phyloP scores from a whole-genome alignment of 2,888 invertebrate species.

The Macrophya alboannulata region DNA sequence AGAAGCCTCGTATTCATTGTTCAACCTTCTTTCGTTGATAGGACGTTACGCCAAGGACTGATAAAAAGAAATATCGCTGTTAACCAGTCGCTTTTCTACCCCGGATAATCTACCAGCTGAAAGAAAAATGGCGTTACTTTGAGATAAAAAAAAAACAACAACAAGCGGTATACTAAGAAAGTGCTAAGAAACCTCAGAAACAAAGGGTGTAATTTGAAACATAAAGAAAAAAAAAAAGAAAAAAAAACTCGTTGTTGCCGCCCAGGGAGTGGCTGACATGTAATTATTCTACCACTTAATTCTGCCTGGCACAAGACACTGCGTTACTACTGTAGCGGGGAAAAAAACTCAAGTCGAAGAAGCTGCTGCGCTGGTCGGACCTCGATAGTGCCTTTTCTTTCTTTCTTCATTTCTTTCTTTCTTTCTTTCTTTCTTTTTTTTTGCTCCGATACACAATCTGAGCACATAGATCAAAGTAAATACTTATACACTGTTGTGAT shows the following conservation, averaged over 20 bases:
- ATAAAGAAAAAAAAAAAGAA: conserved; percentile 13
- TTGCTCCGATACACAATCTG: not conserved
- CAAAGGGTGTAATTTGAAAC: conserved; percentile 54
- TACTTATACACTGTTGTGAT: not conserved
- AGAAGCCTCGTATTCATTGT: not conserved
- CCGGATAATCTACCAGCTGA: conserved; percentile 22
- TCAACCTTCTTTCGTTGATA: not conserved
- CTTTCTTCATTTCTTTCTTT: not conserved
- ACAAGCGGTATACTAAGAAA: conserved; percentile 28
- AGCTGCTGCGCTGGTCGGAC: conserved; percentile 10
- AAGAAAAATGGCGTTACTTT: conserved; percentile 39
- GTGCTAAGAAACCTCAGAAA: conserved; percentile 50
- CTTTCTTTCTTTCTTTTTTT: conserved; percentile 15
- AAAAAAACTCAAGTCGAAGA: conserved; percentile 20
- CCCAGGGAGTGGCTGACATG: conserved; percentile 62
- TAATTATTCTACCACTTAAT: conserved; percentile 63
- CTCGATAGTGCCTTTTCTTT: conserved; percentile 36
- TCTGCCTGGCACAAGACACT: conserved; percentile 50
- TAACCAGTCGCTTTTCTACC: conserved; percentile 10
- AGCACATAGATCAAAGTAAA: not conserved
- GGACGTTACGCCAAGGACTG: not conserved
- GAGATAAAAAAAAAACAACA: conserved; percentile 17
- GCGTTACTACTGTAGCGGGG: conserved; percentile 33
- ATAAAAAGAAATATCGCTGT: conserved; percentile 8
- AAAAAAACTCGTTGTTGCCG: conserved; percentile 50